phyloP scores from a whole-genome alignment of 2,888 invertebrate genomes.

The Salticus scenicus region DNA sequence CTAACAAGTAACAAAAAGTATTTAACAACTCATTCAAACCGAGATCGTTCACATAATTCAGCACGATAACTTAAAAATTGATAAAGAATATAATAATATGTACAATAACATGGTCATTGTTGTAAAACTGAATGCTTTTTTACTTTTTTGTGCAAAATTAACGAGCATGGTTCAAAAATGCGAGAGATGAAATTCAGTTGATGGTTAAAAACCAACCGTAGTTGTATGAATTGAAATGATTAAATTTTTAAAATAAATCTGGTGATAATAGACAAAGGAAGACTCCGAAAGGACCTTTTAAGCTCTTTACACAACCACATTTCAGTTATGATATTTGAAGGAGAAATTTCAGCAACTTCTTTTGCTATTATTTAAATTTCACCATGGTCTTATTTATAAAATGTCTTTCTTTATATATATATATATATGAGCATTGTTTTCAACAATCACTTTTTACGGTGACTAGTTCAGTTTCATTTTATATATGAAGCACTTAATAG shows the following conservation, averaged over 20 bases:
- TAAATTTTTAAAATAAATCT: background rate
- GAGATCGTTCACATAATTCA: too few species aligned
- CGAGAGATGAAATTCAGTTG: background rate
- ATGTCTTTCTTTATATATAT: too few species aligned
- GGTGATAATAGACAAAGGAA: constrained; percentile 44
- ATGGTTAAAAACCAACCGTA: background rate
- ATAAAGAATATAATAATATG: too few species aligned
- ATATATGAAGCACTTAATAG: background rate
- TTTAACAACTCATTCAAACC: too few species aligned
- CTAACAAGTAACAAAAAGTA: too few species aligned
- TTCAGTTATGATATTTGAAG: constrained; percentile 11
- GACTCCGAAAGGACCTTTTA: constrained; percentile 54
- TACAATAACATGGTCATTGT: background rate
- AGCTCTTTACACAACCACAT: constrained; percentile 56
- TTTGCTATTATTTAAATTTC: background rate
- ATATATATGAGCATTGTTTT: constrained; percentile 53
- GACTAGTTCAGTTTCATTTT: constrained; percentile 44
- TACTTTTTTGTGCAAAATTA: background rate
- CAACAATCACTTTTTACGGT: constrained; percentile 59
- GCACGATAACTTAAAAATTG: too few species aligned
- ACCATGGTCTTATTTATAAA: constrained; percentile 13
- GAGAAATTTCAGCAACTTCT: background rate
- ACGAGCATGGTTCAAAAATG: background rate
- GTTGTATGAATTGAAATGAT: background rate
- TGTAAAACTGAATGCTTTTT: background rate